Percentiles rank a stretch among this genome's conserved stretches.
Evolutionary conservation across 2,888 invertebrate genomes (phyloP).

Genomic region (Malthinus flaveolus): DNA sequence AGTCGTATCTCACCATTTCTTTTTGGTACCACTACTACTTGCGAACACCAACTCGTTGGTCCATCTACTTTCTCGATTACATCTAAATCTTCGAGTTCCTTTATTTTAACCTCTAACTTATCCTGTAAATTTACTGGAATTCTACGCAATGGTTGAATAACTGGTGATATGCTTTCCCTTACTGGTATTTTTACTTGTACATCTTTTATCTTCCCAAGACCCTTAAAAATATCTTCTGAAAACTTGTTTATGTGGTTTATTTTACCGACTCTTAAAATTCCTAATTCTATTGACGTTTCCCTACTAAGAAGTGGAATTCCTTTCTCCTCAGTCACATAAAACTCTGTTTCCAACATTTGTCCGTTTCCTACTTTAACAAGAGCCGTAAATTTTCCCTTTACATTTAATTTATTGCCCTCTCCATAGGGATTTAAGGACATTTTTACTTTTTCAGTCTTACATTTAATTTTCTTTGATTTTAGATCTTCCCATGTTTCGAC

Average conservation of each 20-base stretch:
- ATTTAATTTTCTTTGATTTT: not conserved
- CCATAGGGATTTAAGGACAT: not conserved
- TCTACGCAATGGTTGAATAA: conserved; percentile 28
- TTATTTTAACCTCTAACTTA: conserved; percentile 22
- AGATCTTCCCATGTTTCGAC: not conserved
- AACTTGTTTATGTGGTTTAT: not conserved
- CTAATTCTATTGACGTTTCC: conserved; percentile 10
- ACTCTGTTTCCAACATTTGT: not conserved
- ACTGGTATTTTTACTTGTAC: conserved; percentile 24
- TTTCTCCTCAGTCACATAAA: conserved; percentile 6
- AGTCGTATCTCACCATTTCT: conserved; percentile 17
- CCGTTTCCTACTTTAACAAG: not conserved
- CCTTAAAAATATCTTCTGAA: not conserved
- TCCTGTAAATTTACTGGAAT: conserved; percentile 27
- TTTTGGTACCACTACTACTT: conserved; percentile 35
- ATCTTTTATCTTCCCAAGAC: conserved; percentile 35
- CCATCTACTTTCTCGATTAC: conserved; percentile 29
- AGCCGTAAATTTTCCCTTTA: conserved; percentile 11
- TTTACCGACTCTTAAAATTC: not conserved
- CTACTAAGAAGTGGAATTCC: conserved; percentile 7
- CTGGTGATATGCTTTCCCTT: conserved; percentile 19
- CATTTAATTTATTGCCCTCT: not conserved
- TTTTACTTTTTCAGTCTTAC: not conserved
- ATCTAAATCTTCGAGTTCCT: conserved; percentile 20
- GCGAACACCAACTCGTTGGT: conserved; percentile 33